Evolutionary conservation across 2,797 vertebrate species (phyloP).

Genomic region (Danio tinwini): DNA sequence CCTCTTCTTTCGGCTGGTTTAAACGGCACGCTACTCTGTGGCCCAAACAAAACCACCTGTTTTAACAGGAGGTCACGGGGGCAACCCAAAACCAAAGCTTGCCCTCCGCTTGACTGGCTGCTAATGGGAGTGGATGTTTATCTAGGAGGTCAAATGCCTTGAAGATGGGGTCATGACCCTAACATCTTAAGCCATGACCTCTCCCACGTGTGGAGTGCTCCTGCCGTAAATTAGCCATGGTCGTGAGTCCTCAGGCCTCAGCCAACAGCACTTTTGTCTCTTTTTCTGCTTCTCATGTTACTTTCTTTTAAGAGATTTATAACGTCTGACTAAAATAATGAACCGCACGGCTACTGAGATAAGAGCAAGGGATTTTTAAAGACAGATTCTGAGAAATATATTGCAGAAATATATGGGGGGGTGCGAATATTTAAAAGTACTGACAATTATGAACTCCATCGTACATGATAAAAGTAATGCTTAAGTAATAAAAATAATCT

Average conservation of each 20-base stretch:
- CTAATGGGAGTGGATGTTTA: constrained; percentile 93
- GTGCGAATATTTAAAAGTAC: background rate
- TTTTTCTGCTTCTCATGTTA: background rate
- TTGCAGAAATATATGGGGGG: background rate
- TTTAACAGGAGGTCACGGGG: constrained; percentile 69
- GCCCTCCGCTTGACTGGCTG: constrained; percentile 83
- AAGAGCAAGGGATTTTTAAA: background rate
- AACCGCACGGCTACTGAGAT: background rate
- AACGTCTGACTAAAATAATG: constrained; percentile 1
- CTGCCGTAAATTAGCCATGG: constrained; percentile 84
- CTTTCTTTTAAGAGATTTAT: background rate
- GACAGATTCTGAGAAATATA: background rate
- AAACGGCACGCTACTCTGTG: constrained; percentile 24
- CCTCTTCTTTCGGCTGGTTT: constrained; percentile 33
- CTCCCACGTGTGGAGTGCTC: constrained; percentile 86
- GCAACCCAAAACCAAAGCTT: constrained; percentile 70
- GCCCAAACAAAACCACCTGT: constrained; percentile 60
- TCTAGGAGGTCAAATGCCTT: constrained; percentile 92
- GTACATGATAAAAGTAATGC: too few relatives aligned
- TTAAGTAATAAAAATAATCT: too few relatives aligned
- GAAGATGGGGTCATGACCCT: constrained; percentile 88
- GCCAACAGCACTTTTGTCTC: constrained; percentile 32
- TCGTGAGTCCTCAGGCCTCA: constrained; percentile 20
- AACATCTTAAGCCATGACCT: constrained; percentile 91
- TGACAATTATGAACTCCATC: too few relatives aligned